Conservation (phyloP, 2,113 vertebrate species). For the Micronycteris hirsuta region DNA sequence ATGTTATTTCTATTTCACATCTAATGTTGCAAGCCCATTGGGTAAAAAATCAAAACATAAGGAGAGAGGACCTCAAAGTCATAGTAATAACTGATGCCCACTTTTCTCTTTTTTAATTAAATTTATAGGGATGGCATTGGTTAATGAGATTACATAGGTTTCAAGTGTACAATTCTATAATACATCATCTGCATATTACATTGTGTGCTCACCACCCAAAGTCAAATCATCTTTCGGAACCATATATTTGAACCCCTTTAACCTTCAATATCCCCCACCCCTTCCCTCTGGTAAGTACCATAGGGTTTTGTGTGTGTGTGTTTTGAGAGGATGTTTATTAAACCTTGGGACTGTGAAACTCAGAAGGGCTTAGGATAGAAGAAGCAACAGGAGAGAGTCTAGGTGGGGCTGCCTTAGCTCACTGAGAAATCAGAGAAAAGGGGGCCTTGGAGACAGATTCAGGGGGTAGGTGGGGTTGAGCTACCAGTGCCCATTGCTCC, state of each 20-base stretch:
- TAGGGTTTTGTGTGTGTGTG: not conserved
- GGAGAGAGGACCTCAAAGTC: not conserved
- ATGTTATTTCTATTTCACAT: conserved; percentile 12
- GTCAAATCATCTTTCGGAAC: not conserved
- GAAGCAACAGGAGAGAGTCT: too few species aligned
- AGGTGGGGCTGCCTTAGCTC: too few species aligned
- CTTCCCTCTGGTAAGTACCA: not conserved
- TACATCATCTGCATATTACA: not conserved
- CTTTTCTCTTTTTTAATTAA: not conserved
- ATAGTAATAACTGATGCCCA: not conserved
- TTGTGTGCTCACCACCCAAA: not conserved
- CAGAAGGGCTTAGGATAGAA: too few species aligned
- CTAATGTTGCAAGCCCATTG: not conserved
- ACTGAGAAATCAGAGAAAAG: too few species aligned
- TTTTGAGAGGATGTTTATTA: too few species aligned
- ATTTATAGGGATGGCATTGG: not conserved
- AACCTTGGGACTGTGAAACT: too few species aligned
- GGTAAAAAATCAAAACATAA: not conserved
- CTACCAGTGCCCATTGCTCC: too few species aligned
- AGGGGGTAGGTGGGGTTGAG: too few species aligned
- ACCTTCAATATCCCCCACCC: not conserved
- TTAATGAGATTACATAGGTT: not conserved
- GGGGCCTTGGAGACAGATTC: too few species aligned
- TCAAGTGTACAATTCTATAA: not conserved
- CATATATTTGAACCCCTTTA: not conserved